Base-by-base conservation (phyloP, 2,113 vertebrate genomes). In the Isurus oxyrinchus region DNA sequence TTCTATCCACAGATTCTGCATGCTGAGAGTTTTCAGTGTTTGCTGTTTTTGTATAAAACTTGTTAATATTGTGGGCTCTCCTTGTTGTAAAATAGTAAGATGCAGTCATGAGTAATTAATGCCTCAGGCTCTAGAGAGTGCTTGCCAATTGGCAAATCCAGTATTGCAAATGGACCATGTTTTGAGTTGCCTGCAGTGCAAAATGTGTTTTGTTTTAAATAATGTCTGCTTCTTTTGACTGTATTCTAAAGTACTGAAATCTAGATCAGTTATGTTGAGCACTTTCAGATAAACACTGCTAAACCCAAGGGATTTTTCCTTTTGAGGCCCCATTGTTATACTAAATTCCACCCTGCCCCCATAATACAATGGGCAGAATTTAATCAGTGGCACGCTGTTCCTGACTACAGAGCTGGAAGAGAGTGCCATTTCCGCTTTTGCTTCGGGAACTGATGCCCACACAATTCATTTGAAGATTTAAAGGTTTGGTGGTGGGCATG, bases 161-260 rank as follows among this genome's bases (percentile, higher is more conserved):
- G 31, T 61, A n/a, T 61, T 91, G 88, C 57, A 91, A 59, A 91
- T 91, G 88, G 53, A 2, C 88, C 27, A 61, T 61, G 88, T 59
- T 91, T 59, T 91, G 31, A 6, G 16, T 61, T 61, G 55, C 57
- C 55, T 91, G 31, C 31, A 91, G 88, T 61, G 88, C 35, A 59
- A 59, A 91, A 91, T n/a, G 55, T 91, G 53, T 90, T 57, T 57
- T 53, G 44, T 53, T 90, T 91, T 91, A 88, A 55, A 88, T 53
- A 61, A n/a, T 91, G 27, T 91, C 35, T 91, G 49, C 3, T 91
- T 91, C 88, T 31, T 31, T 57, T 16, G 35, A 91, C 31, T 59
- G 13, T 79, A 11, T 44, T 59, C 55, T n/a, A 13, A 19, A n/a
- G 88, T 63, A 63, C 19, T 1, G 35, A 94, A 84, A 84, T 40